phyloP scores from a whole-genome alignment of 2,888 invertebrate genomes.

The Homarus gammarus region DNA sequence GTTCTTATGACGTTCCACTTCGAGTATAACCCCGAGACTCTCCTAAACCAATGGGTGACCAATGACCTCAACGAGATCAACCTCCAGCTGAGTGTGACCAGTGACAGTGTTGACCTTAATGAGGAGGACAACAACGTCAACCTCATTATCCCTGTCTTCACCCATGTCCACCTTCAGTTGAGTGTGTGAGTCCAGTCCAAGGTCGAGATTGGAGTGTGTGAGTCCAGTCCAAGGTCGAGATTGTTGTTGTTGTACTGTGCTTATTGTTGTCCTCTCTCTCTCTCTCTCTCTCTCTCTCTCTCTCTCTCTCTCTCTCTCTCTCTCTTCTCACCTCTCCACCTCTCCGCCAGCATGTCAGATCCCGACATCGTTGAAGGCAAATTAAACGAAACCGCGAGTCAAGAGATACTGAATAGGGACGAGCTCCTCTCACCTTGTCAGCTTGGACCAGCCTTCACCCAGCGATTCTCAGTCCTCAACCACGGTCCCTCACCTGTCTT shows the following conservation, averaged over 20 bases:
- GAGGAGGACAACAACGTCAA: not conserved
- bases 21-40: not conserved
- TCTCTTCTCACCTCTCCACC: too few species aligned
- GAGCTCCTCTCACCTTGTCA: not conserved
- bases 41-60: not conserved
- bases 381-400: not conserved
- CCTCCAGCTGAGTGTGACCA: not conserved
- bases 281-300: too few species aligned
- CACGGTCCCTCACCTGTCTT: conserved; percentile 12
- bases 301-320: not conserved
- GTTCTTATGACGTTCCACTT: not conserved
- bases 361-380: not conserved
- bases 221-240: not conserved
- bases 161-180: not conserved
- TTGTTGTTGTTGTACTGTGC: too few species aligned
- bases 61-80: not conserved
- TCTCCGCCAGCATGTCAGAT: not conserved
- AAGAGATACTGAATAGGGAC: not conserved
- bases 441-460: not conserved
- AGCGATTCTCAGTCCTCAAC: not conserved
- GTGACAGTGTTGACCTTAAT: not conserved
- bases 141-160: not conserved
- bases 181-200: conserved; percentile 1
- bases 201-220: not conserved
- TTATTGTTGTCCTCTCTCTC: too few species aligned